Evolutionary conservation across 2,797 vertebrate species (phyloP).

Genomic region (Coregonus suidteri): DNA sequence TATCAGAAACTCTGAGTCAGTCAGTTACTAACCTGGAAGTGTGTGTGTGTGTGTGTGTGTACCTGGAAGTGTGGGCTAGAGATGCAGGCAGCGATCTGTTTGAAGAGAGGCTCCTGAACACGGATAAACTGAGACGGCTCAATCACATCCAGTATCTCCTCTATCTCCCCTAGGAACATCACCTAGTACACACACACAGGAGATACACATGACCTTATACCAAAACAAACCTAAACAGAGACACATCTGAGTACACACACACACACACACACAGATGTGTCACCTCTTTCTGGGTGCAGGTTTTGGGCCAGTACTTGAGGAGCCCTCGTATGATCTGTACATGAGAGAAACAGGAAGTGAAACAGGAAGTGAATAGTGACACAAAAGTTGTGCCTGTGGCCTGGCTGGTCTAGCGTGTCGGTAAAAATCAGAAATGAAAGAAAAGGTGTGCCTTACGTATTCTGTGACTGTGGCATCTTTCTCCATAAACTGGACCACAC

Average conservation of each 20-base stretch:
- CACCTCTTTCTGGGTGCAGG: conserved; percentile 94
- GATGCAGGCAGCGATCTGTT: conserved; percentile 89
- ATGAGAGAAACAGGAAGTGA: conserved; percentile 35
- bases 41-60: conserved; percentile 51
- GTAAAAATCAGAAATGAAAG: too few relatives aligned
- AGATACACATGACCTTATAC: too few relatives aligned
- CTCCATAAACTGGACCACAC: conserved; percentile 94
- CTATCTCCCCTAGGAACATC: conserved; percentile 92
- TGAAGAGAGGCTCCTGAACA: conserved; percentile 91
- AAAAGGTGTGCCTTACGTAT: conserved; percentile 78
- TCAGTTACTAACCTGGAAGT: conserved; percentile 56
- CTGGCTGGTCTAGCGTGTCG: too few relatives aligned
- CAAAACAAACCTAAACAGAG: too few relatives aligned
- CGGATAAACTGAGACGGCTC: conserved; percentile 93
- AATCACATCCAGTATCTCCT: conserved; percentile 92
- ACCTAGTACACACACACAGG: conserved; percentile 61
- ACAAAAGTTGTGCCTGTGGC: too few relatives aligned
- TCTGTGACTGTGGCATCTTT: conserved; percentile 92
- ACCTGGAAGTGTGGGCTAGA: conserved; percentile 85
- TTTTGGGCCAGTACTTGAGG: conserved; percentile 94
- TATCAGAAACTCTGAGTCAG: too few relatives aligned
- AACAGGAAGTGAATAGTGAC: conserved; percentile 12
- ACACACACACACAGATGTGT: conserved; percentile 27
- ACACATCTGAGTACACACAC: too few relatives aligned
- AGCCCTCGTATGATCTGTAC: conserved; percentile 89